Percentiles rank a stretch among this genome's conserved stretches.
Evolutionary conservation across 1,140 invertebrate genomes (phyloP).

Genomic region (Pachyrhynchus sulphureomaculatus): DNA sequence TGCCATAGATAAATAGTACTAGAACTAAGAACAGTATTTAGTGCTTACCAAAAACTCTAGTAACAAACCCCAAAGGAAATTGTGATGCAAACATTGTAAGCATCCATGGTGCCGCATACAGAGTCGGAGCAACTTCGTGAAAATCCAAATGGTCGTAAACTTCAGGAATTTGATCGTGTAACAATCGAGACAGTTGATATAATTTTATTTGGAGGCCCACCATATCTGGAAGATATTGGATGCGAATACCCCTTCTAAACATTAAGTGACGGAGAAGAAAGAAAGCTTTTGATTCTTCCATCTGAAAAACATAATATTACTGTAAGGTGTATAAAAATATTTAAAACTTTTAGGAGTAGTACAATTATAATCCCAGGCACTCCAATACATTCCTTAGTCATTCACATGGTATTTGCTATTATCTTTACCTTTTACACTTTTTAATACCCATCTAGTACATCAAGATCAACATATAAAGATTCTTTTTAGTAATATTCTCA

Average conservation of each 20-base stretch:
- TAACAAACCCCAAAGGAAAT: constrained; percentile 93
- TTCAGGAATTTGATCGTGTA: constrained; percentile 84
- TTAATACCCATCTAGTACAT: too few relatives aligned
- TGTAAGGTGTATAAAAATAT: not conserved
- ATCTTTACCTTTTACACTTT: too few relatives aligned
- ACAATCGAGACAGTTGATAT: constrained; percentile 89
- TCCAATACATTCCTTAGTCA: too few relatives aligned
- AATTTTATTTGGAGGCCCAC: constrained; percentile 87
- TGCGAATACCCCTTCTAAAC: constrained; percentile 82
- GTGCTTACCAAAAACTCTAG: constrained; percentile 85
- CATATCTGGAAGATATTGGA: constrained; percentile 93
- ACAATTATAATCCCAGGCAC: too few relatives aligned
- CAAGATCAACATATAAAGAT: too few relatives aligned
- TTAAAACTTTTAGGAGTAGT: too few relatives aligned
- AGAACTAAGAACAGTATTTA: too few relatives aligned
- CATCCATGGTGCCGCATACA: constrained; percentile 96
- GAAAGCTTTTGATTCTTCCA: constrained; percentile 88
- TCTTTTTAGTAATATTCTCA: too few relatives aligned
- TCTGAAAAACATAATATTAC: constrained; percentile 58
- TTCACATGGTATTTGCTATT: too few relatives aligned
- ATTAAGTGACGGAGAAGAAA: constrained; percentile 85
- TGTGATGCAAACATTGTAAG: constrained; percentile 94
- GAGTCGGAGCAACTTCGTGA: constrained; percentile 86
- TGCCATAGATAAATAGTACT: too few relatives aligned
- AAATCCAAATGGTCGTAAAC: constrained; percentile 87